Conservation (phyloP, 2,888 invertebrate species). For the Tigriopus californicus region DNA sequence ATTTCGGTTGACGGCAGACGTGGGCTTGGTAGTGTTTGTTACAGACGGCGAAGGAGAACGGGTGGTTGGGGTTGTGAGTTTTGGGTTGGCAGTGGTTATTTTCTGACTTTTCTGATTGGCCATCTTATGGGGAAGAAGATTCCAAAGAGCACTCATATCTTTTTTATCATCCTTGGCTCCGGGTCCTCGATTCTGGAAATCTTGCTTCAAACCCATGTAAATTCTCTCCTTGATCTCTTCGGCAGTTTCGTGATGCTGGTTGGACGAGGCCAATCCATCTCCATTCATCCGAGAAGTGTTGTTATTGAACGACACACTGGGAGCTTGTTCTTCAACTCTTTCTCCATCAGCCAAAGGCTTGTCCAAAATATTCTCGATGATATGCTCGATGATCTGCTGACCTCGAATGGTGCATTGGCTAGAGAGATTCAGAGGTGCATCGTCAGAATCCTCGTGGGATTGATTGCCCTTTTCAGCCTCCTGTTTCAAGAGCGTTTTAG, state of each 20-base stretch:
- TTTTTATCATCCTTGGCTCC: not conserved
- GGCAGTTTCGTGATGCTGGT: not conserved
- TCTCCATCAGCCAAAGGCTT: not conserved
- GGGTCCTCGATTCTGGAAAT: not conserved
- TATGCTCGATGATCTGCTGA: constrained; percentile 10
- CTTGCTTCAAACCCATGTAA: constrained; percentile 5
- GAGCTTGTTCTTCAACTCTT: too few relatives aligned
- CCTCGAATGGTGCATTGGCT: constrained; percentile 9
- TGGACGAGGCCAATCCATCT: not conserved
- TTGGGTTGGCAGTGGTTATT: not conserved
- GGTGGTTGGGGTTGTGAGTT: not conserved
- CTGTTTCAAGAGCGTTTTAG: constrained; percentile 5
- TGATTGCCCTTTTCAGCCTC: constrained; percentile 16
- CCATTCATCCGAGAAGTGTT: not conserved
- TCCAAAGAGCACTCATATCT: constrained; percentile 8
- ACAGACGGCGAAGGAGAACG: not conserved
- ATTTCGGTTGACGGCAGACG: not conserved
- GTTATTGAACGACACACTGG: not conserved
- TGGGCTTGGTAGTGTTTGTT: not conserved
- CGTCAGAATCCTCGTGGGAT: constrained; percentile 28
- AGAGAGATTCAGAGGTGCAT: constrained; percentile 21
- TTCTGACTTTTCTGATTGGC: too few relatives aligned
- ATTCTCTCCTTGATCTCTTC: constrained; percentile 12
- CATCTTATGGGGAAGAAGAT: not conserved
- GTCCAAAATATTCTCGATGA: constrained; percentile 10